Conservation (phyloP, 2,113 vertebrate species). For the Addax nasomaculatus region DNA sequence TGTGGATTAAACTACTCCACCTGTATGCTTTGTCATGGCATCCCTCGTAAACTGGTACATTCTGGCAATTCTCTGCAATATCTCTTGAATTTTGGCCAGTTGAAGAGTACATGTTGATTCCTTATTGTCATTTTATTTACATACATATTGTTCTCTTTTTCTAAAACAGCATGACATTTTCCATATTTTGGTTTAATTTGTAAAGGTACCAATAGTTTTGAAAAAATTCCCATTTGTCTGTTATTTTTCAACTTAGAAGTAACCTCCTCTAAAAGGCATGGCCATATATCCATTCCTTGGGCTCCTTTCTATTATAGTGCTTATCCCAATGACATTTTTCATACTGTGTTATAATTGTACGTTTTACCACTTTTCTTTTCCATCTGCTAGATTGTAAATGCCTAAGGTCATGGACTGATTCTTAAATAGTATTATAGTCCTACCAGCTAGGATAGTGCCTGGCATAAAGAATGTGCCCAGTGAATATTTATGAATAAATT, state of each 20-base stretch:
- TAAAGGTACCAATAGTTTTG: not conserved
- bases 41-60: not conserved
- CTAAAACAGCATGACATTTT: not conserved
- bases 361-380: not conserved
- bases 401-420: not conserved
- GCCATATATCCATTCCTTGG: not conserved
- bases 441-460: not conserved
- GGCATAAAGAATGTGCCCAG: not conserved
- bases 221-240: not conserved
- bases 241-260: not conserved
- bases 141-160: not conserved
- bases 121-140: not conserved
- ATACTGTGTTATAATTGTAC: not conserved
- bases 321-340: not conserved
- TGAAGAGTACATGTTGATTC: not conserved
- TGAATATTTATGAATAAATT: constrained; percentile 37
- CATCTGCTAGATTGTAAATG: not conserved
- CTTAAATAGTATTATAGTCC: not conserved
- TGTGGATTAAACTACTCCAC: not conserved
- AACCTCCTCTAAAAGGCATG: not conserved
- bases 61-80: not conserved
- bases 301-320: not conserved
- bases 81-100: not conserved
- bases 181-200: not conserved
- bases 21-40: not conserved